Evolutionary conservation across 1,140 invertebrate species (phyloP).

Genomic region (Nebria ingens): DNA sequence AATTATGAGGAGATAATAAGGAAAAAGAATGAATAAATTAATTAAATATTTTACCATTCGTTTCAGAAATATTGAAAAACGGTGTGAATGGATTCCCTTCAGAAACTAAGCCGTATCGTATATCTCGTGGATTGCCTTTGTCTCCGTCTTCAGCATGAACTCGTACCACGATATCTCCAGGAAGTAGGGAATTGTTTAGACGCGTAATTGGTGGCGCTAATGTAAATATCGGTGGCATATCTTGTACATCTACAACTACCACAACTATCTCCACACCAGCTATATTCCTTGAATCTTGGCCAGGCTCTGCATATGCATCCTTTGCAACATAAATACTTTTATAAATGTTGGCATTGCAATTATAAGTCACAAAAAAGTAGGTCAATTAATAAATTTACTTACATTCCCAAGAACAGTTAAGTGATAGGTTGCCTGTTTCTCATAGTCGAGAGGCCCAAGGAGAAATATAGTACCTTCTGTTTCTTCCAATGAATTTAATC

Average conservation of each 20-base stretch:
- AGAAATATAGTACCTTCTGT: slow-evolving; percentile 67
- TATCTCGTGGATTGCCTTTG: slow-evolving; percentile 67
- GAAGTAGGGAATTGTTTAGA: slow-evolving; percentile 48
- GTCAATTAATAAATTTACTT: too few species aligned
- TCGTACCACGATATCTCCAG: slow-evolving; percentile 53
- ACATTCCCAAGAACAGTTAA: slow-evolving; percentile 72
- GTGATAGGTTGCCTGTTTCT: slow-evolving; percentile 73
- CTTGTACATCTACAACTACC: slow-evolving; percentile 74
- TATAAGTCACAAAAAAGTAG: neutral
- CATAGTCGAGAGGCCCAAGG: slow-evolving; percentile 68
- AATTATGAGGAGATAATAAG: neutral
- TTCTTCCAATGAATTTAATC: slow-evolving; percentile 56
- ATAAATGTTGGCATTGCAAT: too few species aligned
- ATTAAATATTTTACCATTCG: slow-evolving; percentile 66
- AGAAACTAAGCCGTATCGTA: slow-evolving; percentile 72
- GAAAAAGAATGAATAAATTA: neutral
- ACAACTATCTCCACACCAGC: slow-evolving; percentile 69
- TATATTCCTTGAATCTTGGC: slow-evolving; percentile 73
- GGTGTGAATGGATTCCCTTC: slow-evolving; percentile 71
- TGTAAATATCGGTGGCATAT: slow-evolving; percentile 76
- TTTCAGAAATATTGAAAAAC: slow-evolving; percentile 74
- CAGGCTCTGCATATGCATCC: slow-evolving; percentile 74
- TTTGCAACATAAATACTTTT: too few species aligned
- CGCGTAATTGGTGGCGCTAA: slow-evolving; percentile 68
- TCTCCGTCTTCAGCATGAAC: slow-evolving; percentile 84